Evolutionary conservation across 2,888 invertebrate species (phyloP), one percentile per base, ranked within the genome.

Genomic region (Drosophila vallismaia): DNA sequence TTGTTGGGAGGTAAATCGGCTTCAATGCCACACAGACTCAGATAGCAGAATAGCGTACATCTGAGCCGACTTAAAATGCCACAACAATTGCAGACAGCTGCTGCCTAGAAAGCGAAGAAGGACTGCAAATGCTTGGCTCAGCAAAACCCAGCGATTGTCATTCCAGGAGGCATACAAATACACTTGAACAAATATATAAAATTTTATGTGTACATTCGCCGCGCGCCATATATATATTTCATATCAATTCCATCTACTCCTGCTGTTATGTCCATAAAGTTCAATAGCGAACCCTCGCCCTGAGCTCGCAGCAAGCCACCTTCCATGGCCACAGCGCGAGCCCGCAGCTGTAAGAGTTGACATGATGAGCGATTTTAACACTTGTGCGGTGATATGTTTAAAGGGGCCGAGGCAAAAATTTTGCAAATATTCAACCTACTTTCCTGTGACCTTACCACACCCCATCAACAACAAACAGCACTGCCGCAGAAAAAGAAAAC

Each of bases 291-390:
- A 19, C 52, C 55, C 51, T 52, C 28, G 36, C 50, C 46, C 51
- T n/a, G 12, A 9, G 1, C 31, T 8, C 29, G n/a, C 36, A 19
- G 44, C 3, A 29, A 12, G 31, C 50, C 24, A 7, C n/a, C 36
- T 36, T 36, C 55, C 31, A 19, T 31, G 12, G 26, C 19, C 36
- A 9, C 58, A 51, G 46, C 45, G 40, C 54, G 38, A 40, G 57
- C 53, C 46, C 50, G 50, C 78, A 78, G 81, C 77, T 78, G 85
- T 51, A 55, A 55, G 75, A 54, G 54, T 77, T 86, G 86, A 84
- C 75, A 88, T 72, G 80, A 83, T 88, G 86, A 88, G 84, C 80
- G 86, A 85, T 85, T 88, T 85, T 75, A 83, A 76, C 84, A 85
- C 88, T 88, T 88, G 69, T 73, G 74, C 66, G 75, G 58, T 74